Evolutionary conservation across 53 echinoderm and acorn worm species (phyloP).

Genomic region (Crossaster papposus): DNA sequence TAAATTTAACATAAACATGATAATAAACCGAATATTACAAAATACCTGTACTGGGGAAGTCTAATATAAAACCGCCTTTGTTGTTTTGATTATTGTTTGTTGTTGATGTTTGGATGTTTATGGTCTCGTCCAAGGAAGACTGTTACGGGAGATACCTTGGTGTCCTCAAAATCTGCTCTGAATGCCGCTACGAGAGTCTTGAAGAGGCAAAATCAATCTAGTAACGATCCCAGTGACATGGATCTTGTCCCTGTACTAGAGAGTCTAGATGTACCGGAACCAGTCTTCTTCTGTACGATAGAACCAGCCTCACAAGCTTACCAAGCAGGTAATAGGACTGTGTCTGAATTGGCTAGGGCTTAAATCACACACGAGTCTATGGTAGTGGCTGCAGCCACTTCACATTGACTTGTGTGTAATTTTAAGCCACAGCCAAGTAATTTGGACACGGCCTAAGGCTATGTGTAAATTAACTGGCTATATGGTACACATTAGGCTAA

Average conservation of each 20-base stretch:
- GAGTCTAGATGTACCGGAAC: slow-evolving; percentile 80
- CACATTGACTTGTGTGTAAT: too few species aligned
- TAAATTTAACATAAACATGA: too few species aligned
- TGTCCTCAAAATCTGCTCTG: slow-evolving; percentile 83
- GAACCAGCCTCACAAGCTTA: slow-evolving; percentile 91
- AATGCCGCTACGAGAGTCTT: slow-evolving; percentile 74
- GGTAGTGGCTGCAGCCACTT: too few species aligned
- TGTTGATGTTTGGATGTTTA: not conserved
- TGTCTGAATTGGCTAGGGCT: too few species aligned
- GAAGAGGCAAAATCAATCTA: slow-evolving; percentile 40
- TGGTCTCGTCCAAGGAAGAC: slow-evolving; percentile 57
- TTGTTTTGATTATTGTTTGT: not conserved
- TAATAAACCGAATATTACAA: too few species aligned
- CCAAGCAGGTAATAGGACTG: slow-evolving; percentile 82
- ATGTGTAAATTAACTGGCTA: too few species aligned
- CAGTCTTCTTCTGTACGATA: slow-evolving; percentile 98
- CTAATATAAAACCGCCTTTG: too few species aligned
- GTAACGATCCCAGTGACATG: not conserved
- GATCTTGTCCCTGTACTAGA: slow-evolving; percentile 66
- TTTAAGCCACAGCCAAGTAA: too few species aligned
- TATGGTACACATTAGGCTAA: too few species aligned
- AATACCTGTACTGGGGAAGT: too few species aligned
- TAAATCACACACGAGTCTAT: too few species aligned
- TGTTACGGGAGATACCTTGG: slow-evolving; percentile 89
- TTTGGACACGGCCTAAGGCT: too few species aligned